These are phyloP conservation scores for Platycheirus albimanus DNA, from an alignment of 2,888 invertebrate genomes.

Conservation along the genomic window DNA sequence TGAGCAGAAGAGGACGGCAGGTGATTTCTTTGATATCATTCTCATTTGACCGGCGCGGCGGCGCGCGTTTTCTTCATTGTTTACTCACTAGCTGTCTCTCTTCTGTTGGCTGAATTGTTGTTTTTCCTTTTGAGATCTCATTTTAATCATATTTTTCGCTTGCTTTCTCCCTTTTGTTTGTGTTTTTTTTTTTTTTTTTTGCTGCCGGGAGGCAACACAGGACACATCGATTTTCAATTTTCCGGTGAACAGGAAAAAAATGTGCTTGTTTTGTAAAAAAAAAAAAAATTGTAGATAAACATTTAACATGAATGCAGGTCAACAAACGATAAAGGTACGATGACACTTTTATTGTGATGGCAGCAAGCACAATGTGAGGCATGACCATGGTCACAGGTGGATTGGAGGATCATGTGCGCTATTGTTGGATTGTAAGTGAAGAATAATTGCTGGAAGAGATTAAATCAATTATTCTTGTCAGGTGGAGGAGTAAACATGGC, in stretches of 20 bases:
- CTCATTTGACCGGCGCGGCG: constrained; percentile 44
- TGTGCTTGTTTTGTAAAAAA: constrained; percentile 45
- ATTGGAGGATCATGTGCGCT: constrained; percentile 24
- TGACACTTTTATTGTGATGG: constrained; percentile 37
- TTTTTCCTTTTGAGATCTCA: constrained; percentile 37
- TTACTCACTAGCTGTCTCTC: constrained; percentile 37
- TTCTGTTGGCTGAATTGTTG: constrained; percentile 10
- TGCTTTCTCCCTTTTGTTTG: constrained; percentile 53
- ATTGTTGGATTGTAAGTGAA: background rate
- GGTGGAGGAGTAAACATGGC: constrained; percentile 40
- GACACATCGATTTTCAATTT: constrained; percentile 51
- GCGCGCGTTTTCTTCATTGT: constrained; percentile 25
- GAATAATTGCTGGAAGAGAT: constrained; percentile 23
- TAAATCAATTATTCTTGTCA: constrained; percentile 58
- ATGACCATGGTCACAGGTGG: constrained; percentile 18
- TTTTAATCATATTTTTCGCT: constrained; percentile 63
- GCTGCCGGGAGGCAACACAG: background rate
- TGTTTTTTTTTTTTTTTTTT: background rate
- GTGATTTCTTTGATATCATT: constrained; percentile 57
- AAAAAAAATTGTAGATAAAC: background rate
- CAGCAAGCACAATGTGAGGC: constrained; percentile 2
- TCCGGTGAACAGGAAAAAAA: constrained; percentile 48
- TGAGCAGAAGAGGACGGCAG: background rate
- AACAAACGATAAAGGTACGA: constrained; percentile 66
- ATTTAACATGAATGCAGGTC: constrained; percentile 43